phyloP scores from a whole-genome alignment of 2,888 invertebrate genomes.

The Tryphoninae sp. region DNA sequence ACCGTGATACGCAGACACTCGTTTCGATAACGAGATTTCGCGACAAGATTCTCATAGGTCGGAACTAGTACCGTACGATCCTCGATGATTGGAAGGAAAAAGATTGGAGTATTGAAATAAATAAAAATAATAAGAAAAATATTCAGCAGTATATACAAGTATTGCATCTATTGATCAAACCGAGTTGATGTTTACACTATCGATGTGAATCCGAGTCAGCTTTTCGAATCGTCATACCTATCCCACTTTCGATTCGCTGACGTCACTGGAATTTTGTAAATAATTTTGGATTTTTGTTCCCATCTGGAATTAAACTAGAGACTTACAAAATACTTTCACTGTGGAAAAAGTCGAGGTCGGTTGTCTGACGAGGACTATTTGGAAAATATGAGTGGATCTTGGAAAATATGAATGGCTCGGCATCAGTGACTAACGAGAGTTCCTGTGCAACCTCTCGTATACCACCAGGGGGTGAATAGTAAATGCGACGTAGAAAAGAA shows the following conservation, averaged over 20 bases:
- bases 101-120: slow-evolving; percentile 38
- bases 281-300: too few species aligned
- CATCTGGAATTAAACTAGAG: too few species aligned
- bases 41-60: slow-evolving; percentile 4
- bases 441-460: slow-evolving; percentile 1
- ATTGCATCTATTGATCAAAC: slow-evolving; percentile 27
- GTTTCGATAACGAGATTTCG: slow-evolving; percentile 38
- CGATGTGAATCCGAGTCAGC: too few species aligned
- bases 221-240: too few species aligned
- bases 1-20: too few species aligned
- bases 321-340: too few species aligned
- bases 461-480: background rate
- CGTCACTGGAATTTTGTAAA: too few species aligned
- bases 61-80: background rate
- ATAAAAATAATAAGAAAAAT: slow-evolving; percentile 23
- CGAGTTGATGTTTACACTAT: slow-evolving; percentile 26
- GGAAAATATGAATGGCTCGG: slow-evolving; percentile 4
- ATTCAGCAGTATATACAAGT: slow-evolving; percentile 21
- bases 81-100: background rate
- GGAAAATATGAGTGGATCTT: background rate
- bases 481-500: background rate
- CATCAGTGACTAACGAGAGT: slow-evolving; percentile 15
- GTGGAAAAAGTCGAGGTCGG: too few species aligned
- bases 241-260: too few species aligned
- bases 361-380: background rate